A percentile compares a stretch with the other conserved stretches of the same genome.
Evolutionary conservation across 2,797 vertebrate species (phyloP).

Genomic region (Crocidura indochinensis): DNA sequence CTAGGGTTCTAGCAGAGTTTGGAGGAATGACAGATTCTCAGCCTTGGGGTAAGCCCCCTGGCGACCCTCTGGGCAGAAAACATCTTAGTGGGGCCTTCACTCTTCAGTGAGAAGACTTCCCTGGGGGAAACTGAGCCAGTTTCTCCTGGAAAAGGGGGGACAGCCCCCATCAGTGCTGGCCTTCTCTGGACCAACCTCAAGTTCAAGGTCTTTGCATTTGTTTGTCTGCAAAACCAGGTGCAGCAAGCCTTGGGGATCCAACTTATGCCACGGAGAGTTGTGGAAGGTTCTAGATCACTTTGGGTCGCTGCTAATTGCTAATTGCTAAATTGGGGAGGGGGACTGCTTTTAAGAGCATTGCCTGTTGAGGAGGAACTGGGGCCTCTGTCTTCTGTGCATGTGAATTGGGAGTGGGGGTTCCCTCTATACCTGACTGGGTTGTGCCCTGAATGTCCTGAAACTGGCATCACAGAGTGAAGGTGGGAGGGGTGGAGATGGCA

Average conservation of each 20-base stretch:
- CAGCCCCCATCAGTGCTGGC: background rate
- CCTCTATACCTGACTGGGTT: background rate
- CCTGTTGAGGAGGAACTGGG: background rate
- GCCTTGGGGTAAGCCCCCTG: background rate
- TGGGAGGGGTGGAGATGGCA: background rate
- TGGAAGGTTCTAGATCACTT: background rate
- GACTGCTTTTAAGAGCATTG: fast-evolving
- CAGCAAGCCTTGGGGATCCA: background rate
- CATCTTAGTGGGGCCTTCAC: background rate
- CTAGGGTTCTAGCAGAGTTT: background rate
- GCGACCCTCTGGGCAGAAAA: background rate
- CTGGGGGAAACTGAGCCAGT: background rate
- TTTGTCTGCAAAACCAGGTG: background rate
- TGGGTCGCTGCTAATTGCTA: background rate
- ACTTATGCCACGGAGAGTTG: background rate
- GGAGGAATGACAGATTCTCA: background rate
- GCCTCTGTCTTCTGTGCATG: too few relatives aligned
- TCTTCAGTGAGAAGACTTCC: background rate
- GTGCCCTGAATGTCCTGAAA: background rate
- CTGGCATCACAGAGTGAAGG: background rate
- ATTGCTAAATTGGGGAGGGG: too few relatives aligned
- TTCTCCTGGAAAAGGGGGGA: too few relatives aligned
- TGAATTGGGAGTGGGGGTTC: too few relatives aligned
- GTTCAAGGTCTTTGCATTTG: background rate
- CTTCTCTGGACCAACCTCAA: background rate